Conservation (phyloP, 2,113 vertebrate species). For the Nyctibius bracteatus region DNA sequence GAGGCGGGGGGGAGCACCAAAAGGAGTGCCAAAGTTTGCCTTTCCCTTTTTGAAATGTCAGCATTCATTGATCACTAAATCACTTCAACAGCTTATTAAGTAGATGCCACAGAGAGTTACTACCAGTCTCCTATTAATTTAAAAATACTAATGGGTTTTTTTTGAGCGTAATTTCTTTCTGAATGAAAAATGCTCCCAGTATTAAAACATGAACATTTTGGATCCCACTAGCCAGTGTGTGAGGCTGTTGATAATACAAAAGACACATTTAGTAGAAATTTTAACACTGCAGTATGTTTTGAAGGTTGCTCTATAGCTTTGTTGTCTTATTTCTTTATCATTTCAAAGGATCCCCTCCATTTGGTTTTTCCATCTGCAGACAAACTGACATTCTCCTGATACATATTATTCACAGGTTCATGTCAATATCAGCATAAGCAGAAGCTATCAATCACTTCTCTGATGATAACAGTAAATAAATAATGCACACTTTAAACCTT, state of each 20-base stretch:
- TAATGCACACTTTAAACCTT: slow-evolving; percentile 50
- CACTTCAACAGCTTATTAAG: slow-evolving; percentile 66
- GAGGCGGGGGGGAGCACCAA: neutral
- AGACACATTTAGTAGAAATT: neutral
- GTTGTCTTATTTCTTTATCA: neutral
- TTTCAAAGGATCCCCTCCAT: neutral
- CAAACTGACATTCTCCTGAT: slow-evolving; percentile 13
- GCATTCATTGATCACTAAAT: slow-evolving; percentile 60
- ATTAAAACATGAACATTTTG: neutral
- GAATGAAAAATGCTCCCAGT: slow-evolving; percentile 23
- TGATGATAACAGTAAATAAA: slow-evolving; percentile 48
- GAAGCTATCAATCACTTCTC: slow-evolving; percentile 2
- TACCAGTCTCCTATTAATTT: slow-evolving; percentile 35
- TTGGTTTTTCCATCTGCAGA: slow-evolving; percentile 24
- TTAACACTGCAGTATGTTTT: neutral
- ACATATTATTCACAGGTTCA: slow-evolving; percentile 23
- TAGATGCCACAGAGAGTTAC: slow-evolving; percentile 65
- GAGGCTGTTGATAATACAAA: neutral
- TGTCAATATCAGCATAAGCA: slow-evolving; percentile 9
- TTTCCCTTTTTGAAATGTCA: slow-evolving; percentile 58
- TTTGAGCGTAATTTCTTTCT: slow-evolving; percentile 37
- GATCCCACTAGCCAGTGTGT: neutral
- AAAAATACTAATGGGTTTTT: slow-evolving; percentile 19
- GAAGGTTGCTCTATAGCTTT: neutral
- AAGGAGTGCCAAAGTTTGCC: slow-evolving; percentile 46